A percentile compares a stretch with the other conserved stretches of the same genome.
Conservation (phyloP, 2,797 vertebrate genomes). For the Hoplostethus atlanticus region DNA sequence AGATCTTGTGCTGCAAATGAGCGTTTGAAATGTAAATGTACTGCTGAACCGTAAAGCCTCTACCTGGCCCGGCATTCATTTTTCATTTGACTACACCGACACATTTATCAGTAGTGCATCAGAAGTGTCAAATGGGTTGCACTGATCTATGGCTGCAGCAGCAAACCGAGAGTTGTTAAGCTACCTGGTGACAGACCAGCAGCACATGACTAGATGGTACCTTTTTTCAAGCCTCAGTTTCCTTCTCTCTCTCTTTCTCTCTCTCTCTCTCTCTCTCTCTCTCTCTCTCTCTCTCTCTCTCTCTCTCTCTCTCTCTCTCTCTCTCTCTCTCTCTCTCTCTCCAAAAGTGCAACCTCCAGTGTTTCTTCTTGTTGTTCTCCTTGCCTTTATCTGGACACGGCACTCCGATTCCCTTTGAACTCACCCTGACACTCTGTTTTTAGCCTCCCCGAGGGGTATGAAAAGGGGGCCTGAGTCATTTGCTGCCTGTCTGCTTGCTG, state of each 20-base stretch:
- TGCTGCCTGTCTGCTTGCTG: constrained; percentile 56
- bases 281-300: too few species aligned
- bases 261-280: too few species aligned
- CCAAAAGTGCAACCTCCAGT: constrained; percentile 10
- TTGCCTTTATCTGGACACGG: constrained; percentile 7
- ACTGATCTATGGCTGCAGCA: constrained; percentile 16
- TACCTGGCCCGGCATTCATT: constrained; percentile 3
- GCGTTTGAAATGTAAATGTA: constrained; percentile 17
- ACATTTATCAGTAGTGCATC: constrained; percentile 38
- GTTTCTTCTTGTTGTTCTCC: constrained; percentile 2
- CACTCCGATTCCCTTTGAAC: constrained; percentile 58
- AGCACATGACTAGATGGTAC: constrained; percentile 11
- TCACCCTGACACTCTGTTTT: constrained; percentile 70
- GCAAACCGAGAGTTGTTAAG: constrained; percentile 31
- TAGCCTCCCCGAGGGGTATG: constrained; percentile 53
- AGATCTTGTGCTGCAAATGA: constrained; percentile 24
- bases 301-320: too few species aligned
- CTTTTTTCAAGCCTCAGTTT: background rate
- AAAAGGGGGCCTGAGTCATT: constrained; percentile 66
- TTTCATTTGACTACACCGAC: constrained; percentile 4
- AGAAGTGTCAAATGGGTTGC: background rate
- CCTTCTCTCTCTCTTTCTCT: constrained; percentile 1
- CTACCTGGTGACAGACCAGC: constrained; percentile 36
- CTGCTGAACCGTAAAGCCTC: constrained; percentile 10
- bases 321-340: too few species aligned